A percentile compares a stretch with the other conserved stretches of the same genome.
Evolutionary conservation across 2,888 invertebrate species (phyloP).

Genomic region (Acleris emargana): DNA sequence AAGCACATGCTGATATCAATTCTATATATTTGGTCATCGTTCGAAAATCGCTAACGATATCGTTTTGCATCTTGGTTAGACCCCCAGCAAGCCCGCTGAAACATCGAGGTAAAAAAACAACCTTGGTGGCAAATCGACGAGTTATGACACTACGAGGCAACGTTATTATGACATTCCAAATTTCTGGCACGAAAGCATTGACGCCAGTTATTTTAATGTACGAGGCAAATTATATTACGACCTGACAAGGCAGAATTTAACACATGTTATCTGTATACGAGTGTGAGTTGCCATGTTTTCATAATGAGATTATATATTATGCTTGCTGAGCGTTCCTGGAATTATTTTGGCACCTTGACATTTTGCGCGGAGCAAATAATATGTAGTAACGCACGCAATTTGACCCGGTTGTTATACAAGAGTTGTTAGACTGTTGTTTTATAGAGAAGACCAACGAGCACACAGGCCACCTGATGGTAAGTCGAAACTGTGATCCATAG

Average conservation of each 20-base stretch:
- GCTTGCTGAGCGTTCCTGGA: constrained; percentile 14
- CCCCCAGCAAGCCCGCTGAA: background rate
- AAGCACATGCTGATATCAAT: too few relatives aligned
- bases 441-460: too few relatives aligned
- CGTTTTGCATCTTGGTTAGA: too few relatives aligned
- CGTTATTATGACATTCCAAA: constrained; percentile 46
- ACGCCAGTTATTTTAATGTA: constrained; percentile 20
- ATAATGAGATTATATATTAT: constrained; percentile 44
- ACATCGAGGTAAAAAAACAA: constrained; percentile 36
- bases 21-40: too few relatives aligned
- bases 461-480: too few relatives aligned
- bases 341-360: too few relatives aligned
- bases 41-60: too few relatives aligned
- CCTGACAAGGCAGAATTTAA: constrained; percentile 6
- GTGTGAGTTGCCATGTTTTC: constrained; percentile 8
- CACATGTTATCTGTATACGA: constrained; percentile 5
- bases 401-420: too few relatives aligned
- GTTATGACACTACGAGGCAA: constrained; percentile 7
- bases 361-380: too few relatives aligned
- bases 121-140: constrained; percentile 49
- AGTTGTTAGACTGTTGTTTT: too few relatives aligned
- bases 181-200: constrained; percentile 55
- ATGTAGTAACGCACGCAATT: too few relatives aligned
- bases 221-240: constrained; percentile 3
- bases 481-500: too few relatives aligned